Evolutionary conservation across 1,140 invertebrate genomes (phyloP).

Genomic region (Mizuhopecten yessoensis): DNA sequence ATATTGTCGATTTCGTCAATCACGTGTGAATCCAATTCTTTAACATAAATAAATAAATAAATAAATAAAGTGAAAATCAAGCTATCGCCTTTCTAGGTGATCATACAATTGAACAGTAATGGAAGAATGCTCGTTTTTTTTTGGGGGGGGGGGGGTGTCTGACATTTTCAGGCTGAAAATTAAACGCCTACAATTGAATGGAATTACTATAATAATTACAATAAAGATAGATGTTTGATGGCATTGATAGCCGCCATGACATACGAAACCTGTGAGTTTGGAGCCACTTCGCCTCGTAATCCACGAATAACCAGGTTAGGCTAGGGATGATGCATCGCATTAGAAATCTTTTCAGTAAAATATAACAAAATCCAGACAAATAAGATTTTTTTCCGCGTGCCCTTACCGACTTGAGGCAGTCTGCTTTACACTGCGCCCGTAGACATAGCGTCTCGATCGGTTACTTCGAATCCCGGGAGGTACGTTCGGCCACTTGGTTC

Average conservation of each 20-base stretch:
- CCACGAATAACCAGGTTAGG: neutral
- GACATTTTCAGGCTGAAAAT: neutral
- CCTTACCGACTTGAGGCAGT: neutral
- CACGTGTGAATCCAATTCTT: neutral
- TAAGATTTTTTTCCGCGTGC: neutral
- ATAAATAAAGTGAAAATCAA: neutral
- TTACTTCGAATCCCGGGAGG: neutral
- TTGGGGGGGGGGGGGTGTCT: too few relatives aligned
- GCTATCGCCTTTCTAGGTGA: neutral
- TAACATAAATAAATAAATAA: neutral
- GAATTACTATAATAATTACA: neutral
- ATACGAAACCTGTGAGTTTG: neutral
- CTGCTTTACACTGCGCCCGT: neutral
- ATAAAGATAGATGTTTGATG: neutral
- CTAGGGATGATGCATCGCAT: neutral
- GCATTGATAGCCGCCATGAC: neutral
- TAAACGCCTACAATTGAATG: neutral
- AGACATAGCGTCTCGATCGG: neutral
- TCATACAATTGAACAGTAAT: neutral
- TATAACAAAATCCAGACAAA: slow-evolving; percentile 27
- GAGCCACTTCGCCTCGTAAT: neutral
- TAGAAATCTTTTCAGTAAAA: neutral
- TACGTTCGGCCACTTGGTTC: neutral
- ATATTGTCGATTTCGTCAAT: too few relatives aligned
- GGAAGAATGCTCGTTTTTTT: neutral